Conservation (phyloP, 1,140 invertebrate species). For the Drosophila parabipectinata region DNA sequence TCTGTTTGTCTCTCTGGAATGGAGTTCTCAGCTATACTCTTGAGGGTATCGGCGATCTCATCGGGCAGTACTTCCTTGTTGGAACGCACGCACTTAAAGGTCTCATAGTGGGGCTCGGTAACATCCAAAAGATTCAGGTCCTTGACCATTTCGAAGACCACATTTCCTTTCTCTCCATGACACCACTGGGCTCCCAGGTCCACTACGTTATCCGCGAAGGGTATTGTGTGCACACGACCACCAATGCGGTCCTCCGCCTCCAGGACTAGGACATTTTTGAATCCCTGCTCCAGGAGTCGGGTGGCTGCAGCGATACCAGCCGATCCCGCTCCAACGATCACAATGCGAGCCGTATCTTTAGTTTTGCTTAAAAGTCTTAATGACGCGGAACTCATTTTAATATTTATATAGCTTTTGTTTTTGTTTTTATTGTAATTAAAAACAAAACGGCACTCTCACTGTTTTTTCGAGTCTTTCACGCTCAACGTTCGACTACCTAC, state of each 20-base stretch:
- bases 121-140: constrained; percentile 85
- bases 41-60: constrained; percentile 52
- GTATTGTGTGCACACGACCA: constrained; percentile 87
- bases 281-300: constrained; percentile 85
- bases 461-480: constrained; percentile 5
- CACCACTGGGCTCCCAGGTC: constrained; percentile 93
- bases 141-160: constrained; percentile 88
- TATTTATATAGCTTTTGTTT: background rate
- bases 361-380: constrained; percentile 48
- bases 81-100: constrained; percentile 77
- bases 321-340: constrained; percentile 87
- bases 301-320: constrained; percentile 87
- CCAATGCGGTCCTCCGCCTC: constrained; percentile 91
- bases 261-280: constrained; percentile 85
- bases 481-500: constrained; percentile 36
- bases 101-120: constrained; percentile 58
- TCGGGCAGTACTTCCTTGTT: constrained; percentile 77
- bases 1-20: constrained; percentile 66
- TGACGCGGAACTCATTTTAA: constrained; percentile 42
- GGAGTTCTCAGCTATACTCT: constrained; percentile 58
- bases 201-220: constrained; percentile 87
- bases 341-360: constrained; percentile 72
- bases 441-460: background rate
- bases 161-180: constrained; percentile 91
- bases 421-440: background rate